Conservation (phyloP, 2,113 vertebrate genomes). For the Pogonocichla stellata region DNA sequence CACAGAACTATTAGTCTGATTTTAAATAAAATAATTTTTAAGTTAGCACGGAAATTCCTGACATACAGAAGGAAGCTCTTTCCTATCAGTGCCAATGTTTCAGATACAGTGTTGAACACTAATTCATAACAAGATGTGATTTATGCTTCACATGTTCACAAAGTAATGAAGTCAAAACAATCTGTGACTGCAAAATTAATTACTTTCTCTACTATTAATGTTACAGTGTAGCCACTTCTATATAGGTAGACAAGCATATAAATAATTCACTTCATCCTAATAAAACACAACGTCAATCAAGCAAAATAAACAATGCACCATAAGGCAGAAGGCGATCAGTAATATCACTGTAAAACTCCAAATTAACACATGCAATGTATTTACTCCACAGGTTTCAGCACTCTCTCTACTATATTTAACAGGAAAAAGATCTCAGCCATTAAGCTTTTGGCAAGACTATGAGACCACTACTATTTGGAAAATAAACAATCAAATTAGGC, state of each 20-base stretch:
- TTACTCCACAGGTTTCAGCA: neutral
- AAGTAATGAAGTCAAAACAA: slow-evolving; percentile 25
- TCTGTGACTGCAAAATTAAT: neutral
- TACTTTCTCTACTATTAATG: neutral
- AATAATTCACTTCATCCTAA: neutral
- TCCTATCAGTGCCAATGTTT: neutral
- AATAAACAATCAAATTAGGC: neutral
- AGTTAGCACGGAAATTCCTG: neutral
- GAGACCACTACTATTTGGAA: neutral
- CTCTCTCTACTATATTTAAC: neutral
- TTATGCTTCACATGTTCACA: neutral
- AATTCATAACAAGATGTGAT: neutral
- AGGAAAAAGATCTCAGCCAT: neutral
- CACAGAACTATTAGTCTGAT: neutral
- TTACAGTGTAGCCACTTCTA: neutral
- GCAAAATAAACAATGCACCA: neutral
- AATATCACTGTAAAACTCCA: neutral
- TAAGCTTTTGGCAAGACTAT: neutral
- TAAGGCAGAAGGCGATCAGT: neutral
- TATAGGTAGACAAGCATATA: neutral
- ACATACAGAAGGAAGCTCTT: neutral
- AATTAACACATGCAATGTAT: neutral
- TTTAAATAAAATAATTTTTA: neutral
- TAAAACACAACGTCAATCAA: neutral
- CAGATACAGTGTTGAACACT: neutral